These are phyloP conservation scores for Ectropis crepuscularia DNA, from an alignment of 2,888 invertebrate species.

Conservation along the genomic window DNA sequence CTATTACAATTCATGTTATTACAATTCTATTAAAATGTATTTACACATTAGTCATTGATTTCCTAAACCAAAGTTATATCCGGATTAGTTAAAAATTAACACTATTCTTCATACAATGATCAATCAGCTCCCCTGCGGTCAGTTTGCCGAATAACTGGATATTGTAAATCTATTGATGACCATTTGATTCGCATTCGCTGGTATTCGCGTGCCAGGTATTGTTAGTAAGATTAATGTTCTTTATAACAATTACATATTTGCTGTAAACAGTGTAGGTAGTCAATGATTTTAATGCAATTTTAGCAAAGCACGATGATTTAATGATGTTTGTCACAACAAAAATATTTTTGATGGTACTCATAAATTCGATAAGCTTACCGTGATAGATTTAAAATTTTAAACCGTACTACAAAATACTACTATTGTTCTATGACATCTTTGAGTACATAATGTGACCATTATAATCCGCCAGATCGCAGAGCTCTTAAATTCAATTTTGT, in stretches of 20 bases:
- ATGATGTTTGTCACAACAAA: no score
- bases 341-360: no score
- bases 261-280: slow-evolving; percentile 47
- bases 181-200: slow-evolving; percentile 50
- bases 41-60: background rate
- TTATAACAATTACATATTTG: slow-evolving; percentile 53
- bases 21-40: no score
- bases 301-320: slow-evolving; percentile 45
- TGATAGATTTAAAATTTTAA: no score
- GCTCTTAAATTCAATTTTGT: no score
- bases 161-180: slow-evolving; percentile 59
- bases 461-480: no score
- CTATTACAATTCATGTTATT: no score
- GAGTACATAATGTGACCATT: no score
- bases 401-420: no score
- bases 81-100: slow-evolving; percentile 64
- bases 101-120: slow-evolving; percentile 70
- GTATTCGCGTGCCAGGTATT: slow-evolving; percentile 56
- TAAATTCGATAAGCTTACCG: no score
- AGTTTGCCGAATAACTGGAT: slow-evolving; percentile 50
- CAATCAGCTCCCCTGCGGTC: slow-evolving; percentile 70
- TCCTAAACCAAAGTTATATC: slow-evolving; percentile 35
- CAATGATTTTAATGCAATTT: slow-evolving; percentile 57
- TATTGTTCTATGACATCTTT: no score
- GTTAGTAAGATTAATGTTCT: slow-evolving; percentile 51